phyloP scores from a whole-genome alignment of 2,797 vertebrate genomes.

The Menidia menidia region DNA sequence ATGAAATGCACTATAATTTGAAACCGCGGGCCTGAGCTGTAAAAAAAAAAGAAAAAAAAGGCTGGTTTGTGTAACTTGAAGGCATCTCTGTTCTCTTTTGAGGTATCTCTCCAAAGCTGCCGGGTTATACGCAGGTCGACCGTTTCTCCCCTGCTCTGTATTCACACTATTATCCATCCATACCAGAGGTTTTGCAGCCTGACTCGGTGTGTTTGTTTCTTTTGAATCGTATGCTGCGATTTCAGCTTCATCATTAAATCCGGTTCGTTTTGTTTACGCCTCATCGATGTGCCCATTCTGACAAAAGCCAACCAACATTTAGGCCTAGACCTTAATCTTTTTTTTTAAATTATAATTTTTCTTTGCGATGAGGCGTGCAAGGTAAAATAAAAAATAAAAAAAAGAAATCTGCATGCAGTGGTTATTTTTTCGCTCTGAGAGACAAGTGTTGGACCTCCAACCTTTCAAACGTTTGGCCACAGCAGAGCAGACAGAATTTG shows the following conservation, averaged over 20 bases:
- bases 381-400: no score
- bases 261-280: slow-evolving; percentile 48
- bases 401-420: slow-evolving; percentile 40
- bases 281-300: slow-evolving; percentile 11
- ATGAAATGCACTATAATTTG: slow-evolving; percentile 85
- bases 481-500: slow-evolving; percentile 73
- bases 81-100: slow-evolving; percentile 83
- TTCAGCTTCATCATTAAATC: slow-evolving; percentile 13
- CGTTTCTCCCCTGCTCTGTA: slow-evolving; percentile 67
- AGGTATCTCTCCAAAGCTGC: slow-evolving; percentile 79
- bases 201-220: slow-evolving; percentile 4
- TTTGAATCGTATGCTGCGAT: slow-evolving; percentile 13
- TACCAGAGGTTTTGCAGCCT: slow-evolving; percentile 8
- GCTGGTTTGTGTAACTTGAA: slow-evolving; percentile 79
- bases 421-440: slow-evolving; percentile 64
- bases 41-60: slow-evolving; percentile 58
- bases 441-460: slow-evolving; percentile 81
- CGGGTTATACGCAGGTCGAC: slow-evolving; percentile 85
- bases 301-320: slow-evolving; percentile 29
- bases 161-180: slow-evolving; percentile 76
- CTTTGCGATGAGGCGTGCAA: slow-evolving; percentile 50
- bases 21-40: slow-evolving; percentile 60
- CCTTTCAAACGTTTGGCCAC: slow-evolving; percentile 72
- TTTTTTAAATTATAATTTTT: slow-evolving; percentile 53
- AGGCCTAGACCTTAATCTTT: background rate